Conservation (phyloP, 1,140 invertebrate species). For the Drosophila insularis region DNA sequence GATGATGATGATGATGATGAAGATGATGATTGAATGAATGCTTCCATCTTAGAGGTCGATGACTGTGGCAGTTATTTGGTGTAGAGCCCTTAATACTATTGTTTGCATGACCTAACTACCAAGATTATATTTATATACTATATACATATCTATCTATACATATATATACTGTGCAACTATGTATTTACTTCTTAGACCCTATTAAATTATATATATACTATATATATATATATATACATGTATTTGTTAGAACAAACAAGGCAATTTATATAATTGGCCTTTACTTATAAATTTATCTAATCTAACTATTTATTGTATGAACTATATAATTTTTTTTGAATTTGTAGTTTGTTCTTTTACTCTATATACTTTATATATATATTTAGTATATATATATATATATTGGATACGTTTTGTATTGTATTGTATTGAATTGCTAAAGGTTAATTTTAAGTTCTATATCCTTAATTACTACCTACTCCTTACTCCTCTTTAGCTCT, state of each 20-base stretch:
- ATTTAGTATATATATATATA: conserved; percentile 29
- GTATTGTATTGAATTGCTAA: conserved; percentile 52
- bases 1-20: conserved; percentile 56
- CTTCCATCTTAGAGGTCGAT: conserved; percentile 43
- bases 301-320: conserved; percentile 20
- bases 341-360: conserved; percentile 11
- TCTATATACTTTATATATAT: background rate
- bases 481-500: background rate
- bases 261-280: background rate
- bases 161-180: conserved; percentile 43
- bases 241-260: conserved; percentile 7
- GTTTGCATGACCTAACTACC: conserved; percentile 79
- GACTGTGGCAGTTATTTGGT: conserved; percentile 57
- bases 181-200: conserved; percentile 46
- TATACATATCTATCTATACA: conserved; percentile 39
- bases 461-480: background rate
- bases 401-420: conserved; percentile 41
- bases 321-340: conserved; percentile 1
- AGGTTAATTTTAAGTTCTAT: conserved; percentile 45
- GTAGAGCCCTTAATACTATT: conserved; percentile 71
- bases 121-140: conserved; percentile 35
- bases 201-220: conserved; percentile 14
- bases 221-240: conserved; percentile 3
- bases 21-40: conserved; percentile 35
- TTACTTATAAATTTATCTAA: conserved; percentile 11